Evolutionary conservation across 2,888 invertebrate genomes (phyloP), one percentile per base, ranked within the genome.

Genomic region (Apotomis capreana): DNA sequence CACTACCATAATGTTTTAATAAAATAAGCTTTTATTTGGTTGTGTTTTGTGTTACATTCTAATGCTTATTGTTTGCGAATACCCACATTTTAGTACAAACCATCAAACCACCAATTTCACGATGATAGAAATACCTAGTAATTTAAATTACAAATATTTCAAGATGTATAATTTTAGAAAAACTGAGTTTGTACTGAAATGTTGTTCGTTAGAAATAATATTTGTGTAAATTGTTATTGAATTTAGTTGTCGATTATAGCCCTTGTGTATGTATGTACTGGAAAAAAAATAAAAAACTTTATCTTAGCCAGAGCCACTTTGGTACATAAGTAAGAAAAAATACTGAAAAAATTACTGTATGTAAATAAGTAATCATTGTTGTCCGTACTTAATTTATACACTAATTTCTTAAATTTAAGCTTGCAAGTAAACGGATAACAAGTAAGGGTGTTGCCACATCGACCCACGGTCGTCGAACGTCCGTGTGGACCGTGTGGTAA

Each of bases 1-100:
- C 26, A 26, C 26, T 40, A 6, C 40, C 40, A 6, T 49, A 8
- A 49, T 49, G 49, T 3, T 49, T 9, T 44, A 3, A 15, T 4
- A 12, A 13, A 8, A 57, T 37, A 15, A 15, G 76, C 75, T 75
- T 26, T 76, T 68, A 58, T 61, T 74, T 74, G 62, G 73, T 74
- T 78, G 75, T 77, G 70, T 71, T 68, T 74, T 78, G 74, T 77
- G 70, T 71, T 68, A 64, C 44, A 61, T 75, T 57, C 10, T 77
- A 75, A 75, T 68, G 79, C 78, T 78, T 79, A 68, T 74, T 69
- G 78, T 78, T 78, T 79, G 76, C 74, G 76, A 74, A 70, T 75
- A 71, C 78, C 15, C 8, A 57, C 57, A 57, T 36, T 46, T 57
- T 54, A 13, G 51, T 63, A 52, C 40, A 26, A 26, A 12, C 8